phyloP scores from a whole-genome alignment of 2,113 vertebrate genomes.

The Pitta sordida region DNA sequence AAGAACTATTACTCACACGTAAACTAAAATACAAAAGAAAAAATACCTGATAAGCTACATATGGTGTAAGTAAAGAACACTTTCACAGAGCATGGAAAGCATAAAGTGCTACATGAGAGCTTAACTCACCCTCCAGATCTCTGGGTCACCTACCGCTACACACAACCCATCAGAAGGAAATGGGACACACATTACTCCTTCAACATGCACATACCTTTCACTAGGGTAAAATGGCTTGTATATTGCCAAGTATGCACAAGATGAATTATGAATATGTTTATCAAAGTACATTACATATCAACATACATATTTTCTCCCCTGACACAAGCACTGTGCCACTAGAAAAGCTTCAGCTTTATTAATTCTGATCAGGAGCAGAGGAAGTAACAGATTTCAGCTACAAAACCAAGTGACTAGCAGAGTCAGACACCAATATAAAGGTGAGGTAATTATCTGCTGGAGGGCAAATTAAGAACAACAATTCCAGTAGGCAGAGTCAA shows the following conservation, averaged over 20 bases:
- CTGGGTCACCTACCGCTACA: not conserved
- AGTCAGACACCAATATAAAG: not conserved
- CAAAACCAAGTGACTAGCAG: not conserved
- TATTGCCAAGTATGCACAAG: not conserved
- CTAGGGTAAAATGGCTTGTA: not conserved
- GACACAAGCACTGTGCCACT: not conserved
- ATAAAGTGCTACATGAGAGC: not conserved
- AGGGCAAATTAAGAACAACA: not conserved
- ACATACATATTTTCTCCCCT: not conserved
- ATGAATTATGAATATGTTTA: not conserved
- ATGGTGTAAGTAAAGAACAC: not conserved
- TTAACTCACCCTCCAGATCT: not conserved
- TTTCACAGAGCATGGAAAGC: not conserved
- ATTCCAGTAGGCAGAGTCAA: not conserved
- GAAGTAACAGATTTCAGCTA: not conserved
- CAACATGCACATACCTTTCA: not conserved
- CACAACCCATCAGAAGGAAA: not conserved
- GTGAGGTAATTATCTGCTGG: not conserved
- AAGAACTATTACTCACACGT: not conserved
- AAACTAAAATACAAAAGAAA: not conserved
- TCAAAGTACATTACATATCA: not conserved
- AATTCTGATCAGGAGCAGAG: not conserved
- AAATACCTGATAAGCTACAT: not conserved
- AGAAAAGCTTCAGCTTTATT: not conserved
- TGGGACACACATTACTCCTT: not conserved